A percentile compares a stretch with the other conserved stretches of the same genome.
phyloP scores from a whole-genome alignment of 2,113 vertebrate genomes.

The Spea multiplicata region DNA sequence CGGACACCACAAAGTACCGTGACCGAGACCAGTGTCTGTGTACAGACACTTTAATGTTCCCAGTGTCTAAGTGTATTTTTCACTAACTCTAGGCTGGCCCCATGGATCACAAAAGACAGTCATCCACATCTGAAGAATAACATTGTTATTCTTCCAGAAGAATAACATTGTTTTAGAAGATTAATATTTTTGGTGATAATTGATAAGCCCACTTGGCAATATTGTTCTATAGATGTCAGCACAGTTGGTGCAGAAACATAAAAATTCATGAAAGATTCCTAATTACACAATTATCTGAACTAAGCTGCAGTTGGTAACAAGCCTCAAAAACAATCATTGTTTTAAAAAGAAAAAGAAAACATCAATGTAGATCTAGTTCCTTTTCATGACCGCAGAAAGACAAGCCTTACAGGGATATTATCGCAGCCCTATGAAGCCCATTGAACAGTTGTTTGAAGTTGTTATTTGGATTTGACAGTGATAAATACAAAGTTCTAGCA shows the following conservation, averaged over 20 bases:
- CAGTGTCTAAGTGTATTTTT: too few relatives aligned
- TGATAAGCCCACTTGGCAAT: neutral
- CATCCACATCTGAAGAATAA: conserved; percentile 3
- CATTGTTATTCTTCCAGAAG: conserved; percentile 1
- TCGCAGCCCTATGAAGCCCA: neutral
- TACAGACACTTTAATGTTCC: too few relatives aligned
- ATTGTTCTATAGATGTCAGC: conserved; percentile 24
- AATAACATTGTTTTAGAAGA: conserved; percentile 4
- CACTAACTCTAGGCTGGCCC: too few relatives aligned
- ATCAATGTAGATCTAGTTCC: conserved; percentile 6
- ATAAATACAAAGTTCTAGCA: conserved; percentile 12
- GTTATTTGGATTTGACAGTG: conserved; percentile 2
- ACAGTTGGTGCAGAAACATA: neutral
- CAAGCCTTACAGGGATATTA: neutral
- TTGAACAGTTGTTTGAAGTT: conserved; percentile 13
- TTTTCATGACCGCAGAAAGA: conserved; percentile 3
- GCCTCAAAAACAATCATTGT: conserved; percentile 16
- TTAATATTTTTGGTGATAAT: conserved; percentile 22
- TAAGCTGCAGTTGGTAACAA: conserved; percentile 9
- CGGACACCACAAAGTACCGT: too few relatives aligned
- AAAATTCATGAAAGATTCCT: conserved; percentile 16
- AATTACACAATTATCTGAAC: conserved; percentile 30
- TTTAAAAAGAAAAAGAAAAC: neutral
- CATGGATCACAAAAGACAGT: too few relatives aligned
- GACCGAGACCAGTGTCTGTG: too few relatives aligned